These are phyloP conservation scores for Ciconia stormi DNA, from an alignment of 2,113 vertebrate genomes.

Conservation along the genomic window DNA sequence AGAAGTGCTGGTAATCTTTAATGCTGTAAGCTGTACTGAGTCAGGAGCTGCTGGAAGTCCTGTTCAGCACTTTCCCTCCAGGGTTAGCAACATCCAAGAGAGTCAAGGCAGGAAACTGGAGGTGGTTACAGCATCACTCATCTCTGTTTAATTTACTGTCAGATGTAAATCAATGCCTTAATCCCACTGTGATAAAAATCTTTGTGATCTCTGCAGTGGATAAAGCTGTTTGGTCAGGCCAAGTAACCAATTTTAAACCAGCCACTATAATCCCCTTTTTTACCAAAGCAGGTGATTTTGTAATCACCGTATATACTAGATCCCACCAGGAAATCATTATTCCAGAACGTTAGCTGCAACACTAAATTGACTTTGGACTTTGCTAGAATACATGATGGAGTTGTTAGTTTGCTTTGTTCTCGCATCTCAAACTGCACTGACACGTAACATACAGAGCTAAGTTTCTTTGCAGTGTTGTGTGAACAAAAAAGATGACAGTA, in stretches of 20 bases:
- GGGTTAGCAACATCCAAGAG: neutral
- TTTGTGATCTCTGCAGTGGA: neutral
- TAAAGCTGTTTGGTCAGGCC: neutral
- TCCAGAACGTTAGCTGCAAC: neutral
- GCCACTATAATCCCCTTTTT: neutral
- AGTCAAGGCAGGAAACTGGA: neutral
- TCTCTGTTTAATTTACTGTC: slow-evolving; percentile 2
- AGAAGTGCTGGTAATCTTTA: neutral
- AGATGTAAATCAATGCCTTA: neutral
- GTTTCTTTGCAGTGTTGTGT: neutral
- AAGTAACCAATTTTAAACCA: neutral
- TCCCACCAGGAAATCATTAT: neutral
- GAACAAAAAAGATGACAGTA: neutral
- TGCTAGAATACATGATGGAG: neutral
- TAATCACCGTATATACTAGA: neutral
- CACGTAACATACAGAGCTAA: neutral
- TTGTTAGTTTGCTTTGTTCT: neutral
- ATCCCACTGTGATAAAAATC: neutral
- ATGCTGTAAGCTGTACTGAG: neutral
- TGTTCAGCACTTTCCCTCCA: neutral
- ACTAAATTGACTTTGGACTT: neutral
- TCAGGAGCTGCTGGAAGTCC: neutral
- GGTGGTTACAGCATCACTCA: neutral
- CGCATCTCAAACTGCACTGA: neutral
- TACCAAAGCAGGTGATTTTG: neutral